Percentiles rank a stretch among this genome's conserved stretches.
These are phyloP conservation scores for Drosophila pegasa DNA, from an alignment of 2,888 invertebrate species.

Conservation along the genomic window DNA sequence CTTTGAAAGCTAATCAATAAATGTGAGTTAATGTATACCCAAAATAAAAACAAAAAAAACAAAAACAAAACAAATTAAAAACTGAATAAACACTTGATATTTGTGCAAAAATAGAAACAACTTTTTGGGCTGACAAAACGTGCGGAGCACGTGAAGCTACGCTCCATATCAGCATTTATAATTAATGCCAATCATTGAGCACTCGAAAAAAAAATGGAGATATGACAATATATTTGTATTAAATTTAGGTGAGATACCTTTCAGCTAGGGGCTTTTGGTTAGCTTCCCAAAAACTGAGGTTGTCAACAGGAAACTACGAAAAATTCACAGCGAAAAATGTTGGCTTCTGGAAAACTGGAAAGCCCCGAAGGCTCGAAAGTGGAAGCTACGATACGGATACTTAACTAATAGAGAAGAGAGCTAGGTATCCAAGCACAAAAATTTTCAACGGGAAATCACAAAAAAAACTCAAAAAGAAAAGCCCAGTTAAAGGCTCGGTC, in stretches of 20 bases:
- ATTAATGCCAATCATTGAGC: constrained; percentile 22
- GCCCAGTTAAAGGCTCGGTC: background rate
- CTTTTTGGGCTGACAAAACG: constrained; percentile 43
- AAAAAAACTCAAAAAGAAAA: background rate
- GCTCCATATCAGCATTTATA: background rate
- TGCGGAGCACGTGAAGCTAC: constrained; percentile 58
- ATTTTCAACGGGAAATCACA: background rate
- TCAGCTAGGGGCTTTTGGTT: background rate
- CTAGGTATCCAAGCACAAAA: background rate
- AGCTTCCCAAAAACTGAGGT: background rate
- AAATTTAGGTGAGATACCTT: background rate
- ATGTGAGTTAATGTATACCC: constrained; percentile 67
- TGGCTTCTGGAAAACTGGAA: no score
- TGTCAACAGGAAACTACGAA: background rate
- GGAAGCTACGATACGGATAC: no score
- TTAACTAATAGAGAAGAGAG: no score
- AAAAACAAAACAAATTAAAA: background rate
- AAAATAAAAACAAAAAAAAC: constrained; percentile 8
- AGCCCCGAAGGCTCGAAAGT: no score
- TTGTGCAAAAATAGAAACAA: constrained; percentile 43
- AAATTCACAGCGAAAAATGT: background rate
- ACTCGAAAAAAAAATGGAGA: constrained; percentile 13
- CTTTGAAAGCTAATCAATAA: constrained; percentile 52
- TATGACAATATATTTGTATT: background rate
- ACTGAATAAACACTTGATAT: constrained; percentile 52